phyloP scores from a whole-genome alignment of 2,797 vertebrate genomes.

The Micropoecilia bifurca region DNA sequence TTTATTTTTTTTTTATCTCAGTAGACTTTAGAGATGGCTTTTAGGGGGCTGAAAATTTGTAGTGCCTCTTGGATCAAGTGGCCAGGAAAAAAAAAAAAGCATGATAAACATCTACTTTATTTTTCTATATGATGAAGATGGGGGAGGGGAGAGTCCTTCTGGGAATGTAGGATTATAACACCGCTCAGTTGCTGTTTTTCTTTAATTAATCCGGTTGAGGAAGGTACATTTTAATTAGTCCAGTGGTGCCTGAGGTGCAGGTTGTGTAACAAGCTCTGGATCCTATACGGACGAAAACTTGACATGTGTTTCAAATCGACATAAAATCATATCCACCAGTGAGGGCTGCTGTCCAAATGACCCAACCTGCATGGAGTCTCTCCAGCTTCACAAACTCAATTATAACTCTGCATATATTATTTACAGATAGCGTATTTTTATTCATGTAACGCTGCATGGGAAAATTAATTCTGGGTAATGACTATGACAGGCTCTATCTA shows the following conservation, averaged over 20 bases:
- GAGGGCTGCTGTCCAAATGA: slow-evolving; percentile 55
- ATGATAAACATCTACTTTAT: slow-evolving; percentile 10
- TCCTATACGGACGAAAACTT: slow-evolving; percentile 38
- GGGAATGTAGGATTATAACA: neutral
- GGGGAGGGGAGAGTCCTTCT: neutral
- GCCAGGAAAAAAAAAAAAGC: neutral
- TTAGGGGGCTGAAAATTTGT: slow-evolving; percentile 34
- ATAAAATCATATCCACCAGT: slow-evolving; percentile 53
- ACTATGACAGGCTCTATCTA: neutral
- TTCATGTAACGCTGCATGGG: slow-evolving; percentile 16
- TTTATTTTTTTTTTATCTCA: slow-evolving; percentile 70
- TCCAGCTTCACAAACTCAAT: slow-evolving; percentile 8
- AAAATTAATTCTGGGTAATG: neutral
- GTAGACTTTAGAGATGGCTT: slow-evolving; percentile 42
- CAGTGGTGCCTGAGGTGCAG: slow-evolving; percentile 16
- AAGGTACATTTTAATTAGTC: slow-evolving; percentile 40
- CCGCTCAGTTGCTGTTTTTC: neutral
- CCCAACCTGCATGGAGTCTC: slow-evolving; percentile 15
- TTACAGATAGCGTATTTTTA: slow-evolving; percentile 20
- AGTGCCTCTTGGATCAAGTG: slow-evolving; percentile 10
- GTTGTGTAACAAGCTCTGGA: slow-evolving; percentile 40
- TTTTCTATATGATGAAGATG: neutral
- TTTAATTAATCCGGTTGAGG: slow-evolving; percentile 11
- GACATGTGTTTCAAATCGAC: slow-evolving; percentile 60
- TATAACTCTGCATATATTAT: slow-evolving; percentile 18